A percentile compares a stretch with the other conserved stretches of the same genome.
These are phyloP conservation scores for Arbacia lixula DNA, from an alignment of 53 echinoderm and acorn worm genomes.

Conservation along the genomic window DNA sequence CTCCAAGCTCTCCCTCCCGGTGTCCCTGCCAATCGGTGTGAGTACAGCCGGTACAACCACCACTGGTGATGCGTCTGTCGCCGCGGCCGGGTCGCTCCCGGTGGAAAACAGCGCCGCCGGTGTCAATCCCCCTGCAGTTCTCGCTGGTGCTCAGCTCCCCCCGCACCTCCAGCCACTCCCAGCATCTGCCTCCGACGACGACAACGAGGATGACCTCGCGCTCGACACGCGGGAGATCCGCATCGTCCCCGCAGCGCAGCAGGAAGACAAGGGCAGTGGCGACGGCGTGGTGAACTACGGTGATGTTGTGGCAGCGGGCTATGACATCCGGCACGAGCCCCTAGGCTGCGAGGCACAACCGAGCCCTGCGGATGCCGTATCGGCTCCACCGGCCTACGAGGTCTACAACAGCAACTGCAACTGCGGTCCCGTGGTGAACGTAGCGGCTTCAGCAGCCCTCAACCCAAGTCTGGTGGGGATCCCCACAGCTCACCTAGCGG, in stretches of 20 bases:
- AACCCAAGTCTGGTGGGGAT: not conserved
- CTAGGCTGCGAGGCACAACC: slow-evolving; percentile 49
- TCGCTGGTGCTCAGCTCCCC: slow-evolving; percentile 49
- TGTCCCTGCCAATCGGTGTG: slow-evolving; percentile 23
- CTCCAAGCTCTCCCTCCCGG: slow-evolving; percentile 23
- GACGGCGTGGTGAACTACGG: not conserved
- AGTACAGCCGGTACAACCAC: slow-evolving; percentile 24
- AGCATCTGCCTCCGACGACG: slow-evolving; percentile 35
- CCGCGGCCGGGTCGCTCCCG: slow-evolving; percentile 17
- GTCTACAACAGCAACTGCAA: slow-evolving; percentile 53
- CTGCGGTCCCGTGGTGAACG: not conserved
- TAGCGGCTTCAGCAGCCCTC: not conserved
- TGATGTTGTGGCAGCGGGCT: not conserved
- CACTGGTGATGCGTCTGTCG: not conserved
- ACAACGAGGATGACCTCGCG: slow-evolving; percentile 73
- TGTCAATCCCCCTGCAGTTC: slow-evolving; percentile 15
- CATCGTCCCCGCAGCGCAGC: slow-evolving; percentile 38
- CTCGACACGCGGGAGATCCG: slow-evolving; percentile 85
- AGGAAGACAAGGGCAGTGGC: slow-evolving; percentile 31
- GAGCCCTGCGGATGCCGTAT: not conserved
- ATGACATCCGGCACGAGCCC: slow-evolving; percentile 5
- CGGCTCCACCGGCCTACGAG: slow-evolving; percentile 50
- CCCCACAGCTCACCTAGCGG: not conserved
- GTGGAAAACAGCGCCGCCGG: slow-evolving; percentile 46
- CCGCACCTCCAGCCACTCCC: slow-evolving; percentile 53